Conservation (phyloP, 2,797 vertebrate genomes). For the Pterois miles region DNA sequence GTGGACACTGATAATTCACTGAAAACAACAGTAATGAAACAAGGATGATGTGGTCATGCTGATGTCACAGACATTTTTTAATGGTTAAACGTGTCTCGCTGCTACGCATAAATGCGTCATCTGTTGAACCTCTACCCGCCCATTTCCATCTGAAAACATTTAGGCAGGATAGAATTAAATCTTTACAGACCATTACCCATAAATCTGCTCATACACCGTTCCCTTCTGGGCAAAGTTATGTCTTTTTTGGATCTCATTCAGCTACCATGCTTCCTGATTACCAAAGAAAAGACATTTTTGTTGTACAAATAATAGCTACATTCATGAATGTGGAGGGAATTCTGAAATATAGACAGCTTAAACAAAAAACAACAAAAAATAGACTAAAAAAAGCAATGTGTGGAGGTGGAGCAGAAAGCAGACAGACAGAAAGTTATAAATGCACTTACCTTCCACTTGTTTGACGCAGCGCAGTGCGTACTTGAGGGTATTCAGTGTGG, state of each 20-base stretch:
- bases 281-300: neutral
- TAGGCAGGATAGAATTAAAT: constrained; percentile 1
- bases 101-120: neutral
- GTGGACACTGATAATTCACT: neutral
- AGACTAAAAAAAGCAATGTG: neutral
- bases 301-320: neutral
- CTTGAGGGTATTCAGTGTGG: constrained; percentile 89
- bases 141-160: constrained; percentile 40
- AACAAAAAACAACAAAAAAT: neutral
- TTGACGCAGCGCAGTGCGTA: constrained; percentile 94
- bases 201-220: neutral
- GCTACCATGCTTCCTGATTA: neutral
- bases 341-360: neutral
- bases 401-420: neutral
- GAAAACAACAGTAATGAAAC: neutral
- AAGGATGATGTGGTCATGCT: neutral
- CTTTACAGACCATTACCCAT: constrained; percentile 4
- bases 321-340: neutral
- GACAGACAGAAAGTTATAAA: neutral
- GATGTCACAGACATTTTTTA: constrained; percentile 3
- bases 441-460: constrained; percentile 93
- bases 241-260: neutral
- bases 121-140: neutral
- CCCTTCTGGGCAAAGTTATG: neutral
- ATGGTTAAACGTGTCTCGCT: neutral